Base-by-base conservation (phyloP, 2,888 invertebrate species). In the Colostygia pectinataria region DNA sequence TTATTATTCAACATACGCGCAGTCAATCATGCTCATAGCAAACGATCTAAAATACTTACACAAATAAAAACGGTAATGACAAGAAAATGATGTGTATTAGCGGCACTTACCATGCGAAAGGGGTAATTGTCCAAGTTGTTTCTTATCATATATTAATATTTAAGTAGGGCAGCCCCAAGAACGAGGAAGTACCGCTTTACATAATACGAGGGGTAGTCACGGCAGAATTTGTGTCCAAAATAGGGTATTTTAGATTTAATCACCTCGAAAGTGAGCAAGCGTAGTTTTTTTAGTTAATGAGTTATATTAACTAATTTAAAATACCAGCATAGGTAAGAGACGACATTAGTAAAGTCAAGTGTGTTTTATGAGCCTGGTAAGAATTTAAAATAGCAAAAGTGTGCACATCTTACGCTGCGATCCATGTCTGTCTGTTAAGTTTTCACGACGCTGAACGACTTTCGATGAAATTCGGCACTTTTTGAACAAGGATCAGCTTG, bases 61-160 rank as follows among this genome's bases (percentile, higher is more conserved):
- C 40, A 24, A 40, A 38, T 24, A 39, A 39, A 46, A 43, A n/a
- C 33, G 14, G 52, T 55, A 38, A 52, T 44, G 46, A 50, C 42
- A 52, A 52, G 40, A 51, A 47, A 57, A 57, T 42, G 45, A 55
- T 52, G 53, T 53, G 40, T 28, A 45, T 52, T 47, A 55, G 33
- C 14, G 39, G 43, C 36, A 50, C 49, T 58, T 51, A 33, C 32
- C 42, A 56, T 55, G 56, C 55, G 47, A 58, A 61, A 51, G 41
- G 56, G 51, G 58, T 58, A 51, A 47, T 57, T 61, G 58, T 44
- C 56, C 56, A 55, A 53, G 56, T 56, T 53, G 55, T 61, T 60
- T 48, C 53, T 61, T 61, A 56, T 61, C 58, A 55, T 57, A 55
- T 53, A 61, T 61, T 61, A 53, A 61, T 61, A 61, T 61, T 58